phyloP scores from a whole-genome alignment of 1,140 invertebrate genomes.

The Mya arenaria region DNA sequence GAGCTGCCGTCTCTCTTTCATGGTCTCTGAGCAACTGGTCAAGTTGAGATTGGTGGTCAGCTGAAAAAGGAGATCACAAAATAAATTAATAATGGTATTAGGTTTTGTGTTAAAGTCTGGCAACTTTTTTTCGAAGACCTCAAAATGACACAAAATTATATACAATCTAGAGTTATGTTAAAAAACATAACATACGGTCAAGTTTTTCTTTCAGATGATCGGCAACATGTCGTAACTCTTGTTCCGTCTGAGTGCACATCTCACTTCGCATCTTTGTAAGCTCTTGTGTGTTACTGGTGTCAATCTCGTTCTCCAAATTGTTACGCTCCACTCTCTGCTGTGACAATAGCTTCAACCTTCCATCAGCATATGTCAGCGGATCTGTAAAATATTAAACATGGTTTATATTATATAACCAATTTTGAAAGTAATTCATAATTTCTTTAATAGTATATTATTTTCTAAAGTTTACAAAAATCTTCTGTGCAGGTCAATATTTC shows the following conservation, averaged over 20 bases:
- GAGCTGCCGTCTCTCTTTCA: conserved; percentile 58
- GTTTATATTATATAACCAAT: too few species aligned
- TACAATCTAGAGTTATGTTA: too few species aligned
- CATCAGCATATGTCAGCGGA: conserved; percentile 68
- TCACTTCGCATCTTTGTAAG: conserved; percentile 60
- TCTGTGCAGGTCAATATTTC: too few species aligned
- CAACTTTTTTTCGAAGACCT: too few species aligned
- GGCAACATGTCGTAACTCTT: conserved; percentile 64
- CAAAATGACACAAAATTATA: too few species aligned
- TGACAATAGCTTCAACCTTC: conserved; percentile 67
- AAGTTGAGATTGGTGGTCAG: conserved; percentile 31
- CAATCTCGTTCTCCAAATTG: conserved; percentile 74
- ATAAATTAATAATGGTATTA: too few species aligned
- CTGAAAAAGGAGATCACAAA: too few species aligned
- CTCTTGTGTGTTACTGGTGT: conserved; percentile 70
- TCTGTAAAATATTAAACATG: conserved; percentile 61
- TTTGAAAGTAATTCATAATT: too few species aligned
- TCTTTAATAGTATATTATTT: too few species aligned
- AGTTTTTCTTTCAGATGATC: conserved; percentile 66
- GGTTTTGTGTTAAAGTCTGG: too few species aligned
- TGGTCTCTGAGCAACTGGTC: conserved; percentile 69
- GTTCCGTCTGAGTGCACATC: conserved; percentile 59
- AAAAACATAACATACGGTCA: conserved; percentile 60
- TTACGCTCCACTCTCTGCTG: conserved; percentile 69
- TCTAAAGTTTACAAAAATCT: too few species aligned